phyloP scores from a whole-genome alignment of 1,140 invertebrate genomes.

The Pachypsylla venusta region DNA sequence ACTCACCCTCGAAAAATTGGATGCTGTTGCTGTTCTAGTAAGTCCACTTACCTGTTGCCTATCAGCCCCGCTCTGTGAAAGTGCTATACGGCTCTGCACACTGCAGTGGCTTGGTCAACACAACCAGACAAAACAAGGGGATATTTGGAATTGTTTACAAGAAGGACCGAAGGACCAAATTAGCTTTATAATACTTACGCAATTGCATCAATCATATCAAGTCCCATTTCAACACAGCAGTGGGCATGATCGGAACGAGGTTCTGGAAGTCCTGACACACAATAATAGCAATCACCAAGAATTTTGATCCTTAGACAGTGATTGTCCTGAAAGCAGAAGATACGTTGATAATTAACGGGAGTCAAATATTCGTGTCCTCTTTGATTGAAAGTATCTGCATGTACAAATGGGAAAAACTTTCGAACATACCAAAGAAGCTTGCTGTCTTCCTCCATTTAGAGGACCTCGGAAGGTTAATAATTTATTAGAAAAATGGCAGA shows the following conservation, averaged over 20 bases:
- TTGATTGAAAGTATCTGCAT: too few relatives aligned
- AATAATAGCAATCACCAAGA: slow-evolving; percentile 82
- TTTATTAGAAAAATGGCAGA: too few relatives aligned
- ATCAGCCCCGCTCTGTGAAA: neutral
- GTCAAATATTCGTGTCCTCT: too few relatives aligned
- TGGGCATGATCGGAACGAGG: slow-evolving; percentile 68
- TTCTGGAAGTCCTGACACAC: slow-evolving; percentile 70
- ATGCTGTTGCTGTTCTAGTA: neutral
- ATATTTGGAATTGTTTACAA: slow-evolving; percentile 27
- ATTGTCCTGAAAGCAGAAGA: slow-evolving; percentile 64
- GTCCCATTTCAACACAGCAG: slow-evolving; percentile 73
- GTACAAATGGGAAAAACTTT: too few relatives aligned
- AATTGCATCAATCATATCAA: slow-evolving; percentile 81
- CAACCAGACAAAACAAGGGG: too few relatives aligned
- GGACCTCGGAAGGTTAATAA: too few relatives aligned
- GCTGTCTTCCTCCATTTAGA: too few relatives aligned
- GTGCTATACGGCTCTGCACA: neutral
- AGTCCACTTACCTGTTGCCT: neutral
- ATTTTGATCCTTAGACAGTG: slow-evolving; percentile 79
- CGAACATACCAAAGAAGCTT: too few relatives aligned
- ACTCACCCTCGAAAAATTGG: too few relatives aligned
- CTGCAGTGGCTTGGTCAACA: too few relatives aligned
- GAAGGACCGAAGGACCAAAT: slow-evolving; percentile 36
- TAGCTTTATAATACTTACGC: slow-evolving; percentile 43
- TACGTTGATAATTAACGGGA: too few relatives aligned